phyloP scores from a whole-genome alignment of 2,797 vertebrate genomes.

The Xiphorhynchus erythropygius region DNA sequence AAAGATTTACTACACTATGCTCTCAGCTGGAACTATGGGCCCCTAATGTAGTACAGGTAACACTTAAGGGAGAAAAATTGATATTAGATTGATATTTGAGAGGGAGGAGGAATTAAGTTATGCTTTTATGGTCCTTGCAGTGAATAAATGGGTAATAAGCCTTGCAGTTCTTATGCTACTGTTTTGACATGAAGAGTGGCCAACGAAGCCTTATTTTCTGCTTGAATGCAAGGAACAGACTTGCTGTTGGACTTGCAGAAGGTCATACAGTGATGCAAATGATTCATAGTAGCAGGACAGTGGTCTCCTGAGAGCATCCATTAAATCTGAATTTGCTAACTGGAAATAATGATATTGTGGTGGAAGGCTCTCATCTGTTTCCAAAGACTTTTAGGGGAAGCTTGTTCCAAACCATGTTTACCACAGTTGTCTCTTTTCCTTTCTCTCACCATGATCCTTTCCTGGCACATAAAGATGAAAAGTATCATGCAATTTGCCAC shows the following conservation, averaged over 20 bases:
- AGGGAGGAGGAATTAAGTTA: background rate
- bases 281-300: slow-evolving; percentile 37
- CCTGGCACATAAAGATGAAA: slow-evolving; percentile 15
- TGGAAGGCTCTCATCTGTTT: slow-evolving; percentile 53
- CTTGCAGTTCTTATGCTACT: background rate
- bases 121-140: background rate
- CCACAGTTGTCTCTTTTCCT: slow-evolving; percentile 53
- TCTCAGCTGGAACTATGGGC: background rate
- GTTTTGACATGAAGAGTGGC: background rate
- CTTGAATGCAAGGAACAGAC: slow-evolving; percentile 8
- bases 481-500: slow-evolving; percentile 13
- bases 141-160: background rate
- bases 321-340: slow-evolving; percentile 51
- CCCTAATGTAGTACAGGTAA: background rate
- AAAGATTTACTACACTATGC: background rate
- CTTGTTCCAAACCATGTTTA: slow-evolving; percentile 54
- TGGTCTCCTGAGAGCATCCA: slow-evolving; percentile 4
- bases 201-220: slow-evolving; percentile 25
- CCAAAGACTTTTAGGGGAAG: slow-evolving; percentile 14
- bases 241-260: slow-evolving; percentile 15
- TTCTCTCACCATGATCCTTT: slow-evolving; percentile 26
- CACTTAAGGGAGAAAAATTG: background rate
- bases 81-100: background rate
- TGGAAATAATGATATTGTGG: slow-evolving; percentile 64
- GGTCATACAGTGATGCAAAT: slow-evolving; percentile 1